These are phyloP conservation scores for Zygogramma bicolorata DNA, from an alignment of 2,888 invertebrate species.

Conservation along the genomic window DNA sequence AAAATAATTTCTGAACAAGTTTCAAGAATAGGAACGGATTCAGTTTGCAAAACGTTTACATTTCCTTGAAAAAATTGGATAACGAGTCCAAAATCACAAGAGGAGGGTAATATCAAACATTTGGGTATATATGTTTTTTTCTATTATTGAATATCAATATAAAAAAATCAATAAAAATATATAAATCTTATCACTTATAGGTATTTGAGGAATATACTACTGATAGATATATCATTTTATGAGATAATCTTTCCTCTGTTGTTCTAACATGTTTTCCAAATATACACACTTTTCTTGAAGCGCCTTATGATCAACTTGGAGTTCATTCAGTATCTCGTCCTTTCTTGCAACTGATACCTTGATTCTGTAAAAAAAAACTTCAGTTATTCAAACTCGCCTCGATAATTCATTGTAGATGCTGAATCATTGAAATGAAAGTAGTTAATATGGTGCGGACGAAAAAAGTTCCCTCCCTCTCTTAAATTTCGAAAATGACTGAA, in stretches of 20 bases:
- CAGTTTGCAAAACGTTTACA: no score
- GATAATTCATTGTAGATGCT: no score
- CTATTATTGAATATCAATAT: background rate
- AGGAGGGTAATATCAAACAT: background rate
- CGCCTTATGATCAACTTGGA: conserved; percentile 78
- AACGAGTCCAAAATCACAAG: no score
- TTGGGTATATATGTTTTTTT: background rate
- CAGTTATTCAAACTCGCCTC: no score
- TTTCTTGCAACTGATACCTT: conserved; percentile 85
- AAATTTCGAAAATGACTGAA: no score
- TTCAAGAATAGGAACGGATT: no score
- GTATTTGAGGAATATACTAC: background rate
- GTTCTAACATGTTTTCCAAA: conserved; percentile 81
- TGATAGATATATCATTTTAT: conserved; percentile 56
- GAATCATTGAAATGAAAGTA: no score
- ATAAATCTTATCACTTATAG: background rate
- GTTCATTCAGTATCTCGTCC: conserved; percentile 79
- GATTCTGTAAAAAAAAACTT: conserved; percentile 71
- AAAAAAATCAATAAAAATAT: background rate
- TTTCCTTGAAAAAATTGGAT: no score
- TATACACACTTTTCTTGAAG: conserved; percentile 80
- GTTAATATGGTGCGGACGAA: no score
- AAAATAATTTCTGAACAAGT: no score
- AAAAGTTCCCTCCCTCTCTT: no score
- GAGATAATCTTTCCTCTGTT: conserved; percentile 79